Conservation (phyloP, 2,797 vertebrate species). For the Crax fasciolata region DNA sequence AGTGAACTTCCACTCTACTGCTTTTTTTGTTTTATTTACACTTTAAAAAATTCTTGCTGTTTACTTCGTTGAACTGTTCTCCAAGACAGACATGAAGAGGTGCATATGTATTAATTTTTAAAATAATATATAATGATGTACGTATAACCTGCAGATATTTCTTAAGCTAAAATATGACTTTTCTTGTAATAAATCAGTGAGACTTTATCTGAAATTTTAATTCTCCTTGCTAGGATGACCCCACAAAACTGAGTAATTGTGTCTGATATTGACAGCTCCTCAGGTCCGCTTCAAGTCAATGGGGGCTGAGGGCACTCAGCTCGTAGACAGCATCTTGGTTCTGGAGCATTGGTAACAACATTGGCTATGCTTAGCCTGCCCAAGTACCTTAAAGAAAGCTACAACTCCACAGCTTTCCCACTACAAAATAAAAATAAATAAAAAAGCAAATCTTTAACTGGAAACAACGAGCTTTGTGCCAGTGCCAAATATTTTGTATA, state of each 20-base stretch:
- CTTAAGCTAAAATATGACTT: background rate
- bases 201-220: background rate
- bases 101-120: background rate
- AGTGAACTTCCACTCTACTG: background rate
- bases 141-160: background rate
- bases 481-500: background rate
- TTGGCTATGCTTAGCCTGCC: background rate
- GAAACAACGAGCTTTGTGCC: conserved; percentile 3
- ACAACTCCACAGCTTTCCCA: background rate
- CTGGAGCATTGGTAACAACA: background rate
- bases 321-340: background rate
- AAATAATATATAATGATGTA: background rate
- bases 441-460: background rate
- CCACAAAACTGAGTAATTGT: background rate
- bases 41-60: background rate
- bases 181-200: background rate
- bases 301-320: background rate
- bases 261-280: background rate
- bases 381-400: background rate
- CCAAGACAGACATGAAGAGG: background rate
- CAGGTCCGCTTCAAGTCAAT: background rate
- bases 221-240: background rate
- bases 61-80: background rate
- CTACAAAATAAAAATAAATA: background rate
- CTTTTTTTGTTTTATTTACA: background rate